Conservation (phyloP, 2,888 invertebrate species). For the Meteorus colon region DNA sequence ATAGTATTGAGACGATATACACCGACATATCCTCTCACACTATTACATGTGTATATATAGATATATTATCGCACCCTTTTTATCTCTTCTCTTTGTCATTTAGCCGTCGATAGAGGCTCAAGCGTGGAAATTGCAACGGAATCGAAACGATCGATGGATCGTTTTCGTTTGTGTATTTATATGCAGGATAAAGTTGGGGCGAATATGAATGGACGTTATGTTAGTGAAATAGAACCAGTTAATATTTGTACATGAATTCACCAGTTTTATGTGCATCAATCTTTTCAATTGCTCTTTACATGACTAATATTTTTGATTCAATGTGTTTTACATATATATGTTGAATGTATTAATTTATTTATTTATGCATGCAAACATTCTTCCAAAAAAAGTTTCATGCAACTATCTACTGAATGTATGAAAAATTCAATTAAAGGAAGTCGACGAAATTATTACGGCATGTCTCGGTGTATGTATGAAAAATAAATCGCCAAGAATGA, state of each 20-base stretch:
- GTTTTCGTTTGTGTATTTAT: constrained; percentile 24
- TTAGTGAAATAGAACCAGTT: not conserved
- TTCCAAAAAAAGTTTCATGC: too few relatives aligned
- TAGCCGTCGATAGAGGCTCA: constrained; percentile 32
- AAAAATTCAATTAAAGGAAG: not conserved
- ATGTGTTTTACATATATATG: not conserved
- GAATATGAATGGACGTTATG: not conserved
- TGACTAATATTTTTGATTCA: not conserved
- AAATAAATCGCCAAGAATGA: not conserved
- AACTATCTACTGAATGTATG: too few relatives aligned
- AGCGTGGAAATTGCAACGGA: constrained; percentile 39
- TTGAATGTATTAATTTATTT: not conserved
- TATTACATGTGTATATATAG: too few relatives aligned
- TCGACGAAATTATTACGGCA: not conserved
- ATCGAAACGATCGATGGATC: constrained; percentile 37
- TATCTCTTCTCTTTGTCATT: constrained; percentile 32
- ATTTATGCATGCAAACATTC: not conserved
- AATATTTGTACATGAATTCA: too few relatives aligned
- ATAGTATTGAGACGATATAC: not conserved
- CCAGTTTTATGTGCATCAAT: too few relatives aligned
- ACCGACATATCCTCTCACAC: too few relatives aligned
- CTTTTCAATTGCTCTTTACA: not conserved
- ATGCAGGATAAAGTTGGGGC: not conserved
- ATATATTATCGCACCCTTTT: not conserved
- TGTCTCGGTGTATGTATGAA: not conserved